These are phyloP conservation scores for Antheraea yamamai DNA, from an alignment of 2,888 invertebrate species.

Conservation along the genomic window DNA sequence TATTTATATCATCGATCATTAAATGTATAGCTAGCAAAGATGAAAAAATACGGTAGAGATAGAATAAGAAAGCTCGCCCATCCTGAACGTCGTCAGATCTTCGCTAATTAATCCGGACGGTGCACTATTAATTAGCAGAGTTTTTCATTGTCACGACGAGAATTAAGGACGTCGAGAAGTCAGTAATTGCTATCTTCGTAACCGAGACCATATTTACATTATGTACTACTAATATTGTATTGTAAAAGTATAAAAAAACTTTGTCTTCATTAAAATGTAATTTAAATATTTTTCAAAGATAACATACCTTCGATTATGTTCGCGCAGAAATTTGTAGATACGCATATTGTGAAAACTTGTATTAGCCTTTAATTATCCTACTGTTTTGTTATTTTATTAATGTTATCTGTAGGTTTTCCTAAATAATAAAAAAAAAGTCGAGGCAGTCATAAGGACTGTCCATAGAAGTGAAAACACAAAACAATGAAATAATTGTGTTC, in stretches of 20 bases:
- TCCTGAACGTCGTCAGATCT: slow-evolving; percentile 44
- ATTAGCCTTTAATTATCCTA: not conserved
- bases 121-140: slow-evolving; percentile 74
- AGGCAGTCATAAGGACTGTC: no score
- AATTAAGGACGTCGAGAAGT: slow-evolving; percentile 57
- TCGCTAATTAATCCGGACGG: slow-evolving; percentile 70
- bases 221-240: slow-evolving; percentile 29
- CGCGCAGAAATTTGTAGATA: no score
- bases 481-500: no score
- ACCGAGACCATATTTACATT: slow-evolving; percentile 22
- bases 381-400: no score
- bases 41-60: not conserved
- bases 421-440: no score
- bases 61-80: not conserved
- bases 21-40: not conserved
- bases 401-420: no score
- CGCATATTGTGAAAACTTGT: no score
- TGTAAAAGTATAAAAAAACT: not conserved
- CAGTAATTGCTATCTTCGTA: slow-evolving; percentile 54
- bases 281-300: no score
- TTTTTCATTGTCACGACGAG: slow-evolving; percentile 65
- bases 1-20: not conserved
- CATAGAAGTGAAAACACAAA: no score
- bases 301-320: no score
- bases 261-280: not conserved